phyloP scores from a whole-genome alignment of 2,113 vertebrate genomes.

The Entomyzon cyanotis region DNA sequence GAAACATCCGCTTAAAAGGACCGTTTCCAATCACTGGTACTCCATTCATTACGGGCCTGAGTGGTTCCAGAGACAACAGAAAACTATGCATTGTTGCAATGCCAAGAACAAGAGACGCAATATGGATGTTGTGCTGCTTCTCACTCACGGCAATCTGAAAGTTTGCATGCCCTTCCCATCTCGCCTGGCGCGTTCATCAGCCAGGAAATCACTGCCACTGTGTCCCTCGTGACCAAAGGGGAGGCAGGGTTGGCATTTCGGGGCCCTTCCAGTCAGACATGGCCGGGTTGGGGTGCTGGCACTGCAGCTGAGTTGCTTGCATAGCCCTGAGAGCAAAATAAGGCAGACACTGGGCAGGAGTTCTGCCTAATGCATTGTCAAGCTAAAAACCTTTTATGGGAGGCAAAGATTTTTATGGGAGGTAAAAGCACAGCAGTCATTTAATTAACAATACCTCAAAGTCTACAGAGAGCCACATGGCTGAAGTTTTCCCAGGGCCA shows the following conservation, averaged over 20 bases:
- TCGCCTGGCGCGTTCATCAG: background rate
- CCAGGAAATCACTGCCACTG: background rate
- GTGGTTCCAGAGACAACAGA: slow-evolving; percentile 82
- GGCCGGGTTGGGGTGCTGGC: background rate
- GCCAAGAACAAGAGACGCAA: slow-evolving; percentile 77
- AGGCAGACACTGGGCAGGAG: background rate
- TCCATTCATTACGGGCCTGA: slow-evolving; percentile 79
- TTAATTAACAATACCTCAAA: slow-evolving; percentile 34
- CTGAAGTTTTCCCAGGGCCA: background rate
- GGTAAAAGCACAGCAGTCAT: slow-evolving; percentile 1
- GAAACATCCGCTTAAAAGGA: slow-evolving; percentile 74
- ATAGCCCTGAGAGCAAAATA: background rate
- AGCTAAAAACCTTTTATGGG: background rate
- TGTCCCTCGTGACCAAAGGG: background rate
- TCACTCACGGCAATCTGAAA: slow-evolving; percentile 56
- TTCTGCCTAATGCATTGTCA: background rate
- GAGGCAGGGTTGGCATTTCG: fast-evolving
- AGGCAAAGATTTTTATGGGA: background rate
- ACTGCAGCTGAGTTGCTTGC: background rate
- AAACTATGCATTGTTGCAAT: slow-evolving; percentile 69
- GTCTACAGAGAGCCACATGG: background rate
- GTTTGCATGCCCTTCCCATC: slow-evolving; percentile 35
- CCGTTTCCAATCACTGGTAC: slow-evolving; percentile 79
- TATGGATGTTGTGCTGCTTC: slow-evolving; percentile 65
- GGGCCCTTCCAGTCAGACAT: background rate